Evolutionary conservation across 2,113 vertebrate species (phyloP), one percentile per base, ranked within the genome.

Genomic region (Colistium nudipinnis): DNA sequence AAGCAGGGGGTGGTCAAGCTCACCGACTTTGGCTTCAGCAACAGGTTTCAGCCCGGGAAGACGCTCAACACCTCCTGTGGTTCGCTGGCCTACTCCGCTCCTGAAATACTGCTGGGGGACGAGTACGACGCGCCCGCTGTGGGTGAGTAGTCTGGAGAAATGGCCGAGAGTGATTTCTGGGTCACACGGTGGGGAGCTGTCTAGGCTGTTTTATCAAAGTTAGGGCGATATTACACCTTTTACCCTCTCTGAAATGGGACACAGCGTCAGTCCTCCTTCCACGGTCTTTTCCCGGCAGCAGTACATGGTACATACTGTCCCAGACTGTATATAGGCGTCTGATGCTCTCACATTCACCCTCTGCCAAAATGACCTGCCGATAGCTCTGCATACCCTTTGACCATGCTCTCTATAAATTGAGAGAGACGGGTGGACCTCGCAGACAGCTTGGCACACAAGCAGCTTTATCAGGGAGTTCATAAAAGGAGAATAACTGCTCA

Each of bases 11-110:
- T 99, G 41, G 98, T 99, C 70, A 99, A 99, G 90, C 92, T 99
- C 86, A 98, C 98, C 13, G 98, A 99, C 90, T 99, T 99, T 60
- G 98, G 98, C 72, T 99, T 99, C 92, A 99, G 98, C 92, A 99
- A 99, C 90, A 95, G 98, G 62, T 99, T 99, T 71, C 97, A 98
- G 59, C 94, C 97, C 6, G 97, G 96, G 35, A 98, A 95, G 87
- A 98, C 93, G 41, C 94, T 99, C 69, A 97, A 96, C 20, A 99
- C 98, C 38, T 99, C 97, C 78, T 99, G 98, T 28, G 98, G 98
- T n/a, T 98, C 97, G 43, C 94, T 98, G 75, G 97, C 98, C 0
- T 99, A 99, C 87, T 99, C 98, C 4, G 98, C 98, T 24, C 98
- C 98, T 2, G 98, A 99, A 67, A 99, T 99, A 79, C 92, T 99